phyloP scores from a whole-genome alignment of 2,888 invertebrate species.

The Coleophora flavipennella region DNA sequence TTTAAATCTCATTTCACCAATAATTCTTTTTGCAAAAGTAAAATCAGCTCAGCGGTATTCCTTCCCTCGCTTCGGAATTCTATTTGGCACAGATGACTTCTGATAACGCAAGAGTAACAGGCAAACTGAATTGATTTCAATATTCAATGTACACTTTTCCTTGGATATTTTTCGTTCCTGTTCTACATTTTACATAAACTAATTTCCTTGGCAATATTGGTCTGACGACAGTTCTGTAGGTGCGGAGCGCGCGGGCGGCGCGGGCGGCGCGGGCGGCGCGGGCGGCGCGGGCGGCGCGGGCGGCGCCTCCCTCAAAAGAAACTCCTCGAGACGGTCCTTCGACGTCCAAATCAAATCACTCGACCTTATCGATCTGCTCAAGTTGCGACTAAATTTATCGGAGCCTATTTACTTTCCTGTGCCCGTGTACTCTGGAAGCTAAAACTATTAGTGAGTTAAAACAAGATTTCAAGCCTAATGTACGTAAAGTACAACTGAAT shows the following conservation, averaged over 20 bases:
- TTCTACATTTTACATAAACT: slow-evolving; percentile 72
- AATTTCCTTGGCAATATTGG: slow-evolving; percentile 72
- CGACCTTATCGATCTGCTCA: slow-evolving; percentile 62
- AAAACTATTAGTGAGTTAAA: too few species aligned
- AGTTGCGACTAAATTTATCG: slow-evolving; percentile 57
- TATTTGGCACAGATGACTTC: slow-evolving; percentile 40
- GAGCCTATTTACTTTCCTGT: slow-evolving; percentile 23
- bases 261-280: too few species aligned
- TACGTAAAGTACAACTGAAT: too few species aligned
- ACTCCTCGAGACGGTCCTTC: slow-evolving; percentile 51
- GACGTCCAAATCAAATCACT: slow-evolving; percentile 68
- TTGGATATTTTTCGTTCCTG: slow-evolving; percentile 63
- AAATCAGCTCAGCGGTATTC: slow-evolving; percentile 22
- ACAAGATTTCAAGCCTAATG: too few species aligned
- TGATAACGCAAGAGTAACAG: slow-evolving; percentile 39
- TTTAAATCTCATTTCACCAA: slow-evolving; percentile 24
- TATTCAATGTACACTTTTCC: slow-evolving; percentile 58
- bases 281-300: too few species aligned
- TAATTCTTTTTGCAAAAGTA: slow-evolving; percentile 36
- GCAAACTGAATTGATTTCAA: slow-evolving; percentile 58
- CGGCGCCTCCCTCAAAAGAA: slow-evolving; percentile 57
- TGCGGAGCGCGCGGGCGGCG: too few species aligned
- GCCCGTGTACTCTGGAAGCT: too few species aligned
- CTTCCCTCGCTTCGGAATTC: slow-evolving; percentile 24
- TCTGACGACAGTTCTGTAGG: slow-evolving; percentile 66